Conservation (phyloP, 2,113 vertebrate genomes). For the Girardinichthys multiradiatus region DNA sequence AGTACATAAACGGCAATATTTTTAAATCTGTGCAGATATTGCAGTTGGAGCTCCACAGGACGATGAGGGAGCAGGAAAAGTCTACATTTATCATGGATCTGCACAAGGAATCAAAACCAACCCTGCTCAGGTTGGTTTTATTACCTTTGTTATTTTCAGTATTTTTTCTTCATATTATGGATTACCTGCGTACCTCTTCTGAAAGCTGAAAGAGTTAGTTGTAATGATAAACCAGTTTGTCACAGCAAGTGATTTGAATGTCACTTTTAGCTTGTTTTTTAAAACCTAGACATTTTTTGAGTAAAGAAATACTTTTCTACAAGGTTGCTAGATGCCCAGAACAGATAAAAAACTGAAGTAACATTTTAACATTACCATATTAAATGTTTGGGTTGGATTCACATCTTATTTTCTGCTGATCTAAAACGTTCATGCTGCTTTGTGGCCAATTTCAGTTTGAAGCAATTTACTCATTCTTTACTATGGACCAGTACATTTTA, state of each 20-base stretch:
- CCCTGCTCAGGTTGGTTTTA: slow-evolving; percentile 86
- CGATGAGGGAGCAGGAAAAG: slow-evolving; percentile 84
- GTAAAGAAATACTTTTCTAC: no score
- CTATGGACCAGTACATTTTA: no score
- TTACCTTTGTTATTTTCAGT: neutral
- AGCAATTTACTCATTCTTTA: no score
- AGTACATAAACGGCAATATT: neutral
- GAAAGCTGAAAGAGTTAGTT: neutral
- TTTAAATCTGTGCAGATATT: slow-evolving; percentile 83
- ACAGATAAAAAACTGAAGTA: no score
- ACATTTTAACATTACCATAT: neutral
- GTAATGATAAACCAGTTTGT: neutral
- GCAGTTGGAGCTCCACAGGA: slow-evolving; percentile 93
- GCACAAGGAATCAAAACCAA: slow-evolving; percentile 85
- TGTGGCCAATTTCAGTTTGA: no score
- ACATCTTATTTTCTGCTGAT: no score
- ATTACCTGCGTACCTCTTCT: neutral
- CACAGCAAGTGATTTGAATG: neutral
- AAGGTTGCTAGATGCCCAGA: no score
- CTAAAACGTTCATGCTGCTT: no score
- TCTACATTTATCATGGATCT: slow-evolving; percentile 94
- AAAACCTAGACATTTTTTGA: neutral
- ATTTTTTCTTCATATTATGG: neutral
- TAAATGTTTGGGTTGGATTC: neutral
- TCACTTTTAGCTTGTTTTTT: neutral